A percentile compares a stretch with the other conserved stretches of the same genome.
Evolutionary conservation across 1,140 invertebrate genomes (phyloP).

Genomic region (Aphelenchoides fujianensis): DNA sequence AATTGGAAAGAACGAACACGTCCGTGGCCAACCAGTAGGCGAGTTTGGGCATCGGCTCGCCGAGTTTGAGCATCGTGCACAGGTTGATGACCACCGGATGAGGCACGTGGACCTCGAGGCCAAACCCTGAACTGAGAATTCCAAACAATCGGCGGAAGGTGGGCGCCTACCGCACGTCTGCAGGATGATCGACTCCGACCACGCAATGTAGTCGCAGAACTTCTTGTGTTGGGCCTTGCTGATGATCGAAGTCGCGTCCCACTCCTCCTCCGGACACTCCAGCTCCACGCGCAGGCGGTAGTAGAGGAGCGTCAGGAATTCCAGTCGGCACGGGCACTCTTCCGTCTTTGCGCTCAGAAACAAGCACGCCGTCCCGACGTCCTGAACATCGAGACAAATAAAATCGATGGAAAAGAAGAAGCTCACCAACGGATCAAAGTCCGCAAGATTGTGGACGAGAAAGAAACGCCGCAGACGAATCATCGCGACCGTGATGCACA

Average conservation of each 20-base stretch:
- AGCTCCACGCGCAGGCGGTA: constrained; percentile 22
- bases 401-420: too few species aligned
- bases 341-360: constrained; percentile 41
- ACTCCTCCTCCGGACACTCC: constrained; percentile 28
- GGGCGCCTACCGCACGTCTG: constrained; percentile 38
- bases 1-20: constrained; percentile 30
- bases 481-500: constrained; percentile 21
- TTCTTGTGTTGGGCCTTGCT: constrained; percentile 33
- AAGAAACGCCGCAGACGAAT: constrained; percentile 32
- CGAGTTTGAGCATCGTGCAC: not conserved
- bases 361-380: constrained; percentile 39
- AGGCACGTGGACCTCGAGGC: constrained; percentile 35
- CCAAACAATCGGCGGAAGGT: not conserved
- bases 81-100: constrained; percentile 41
- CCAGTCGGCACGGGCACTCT: constrained; percentile 43
- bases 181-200: constrained; percentile 41
- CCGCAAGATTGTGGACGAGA: constrained; percentile 28
- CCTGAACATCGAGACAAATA: too few species aligned
- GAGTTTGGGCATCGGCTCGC: constrained; percentile 18
- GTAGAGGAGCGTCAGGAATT: constrained; percentile 34
- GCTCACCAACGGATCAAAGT: constrained; percentile 41
- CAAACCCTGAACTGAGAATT: constrained; percentile 16
- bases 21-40: constrained; percentile 46
- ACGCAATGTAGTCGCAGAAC: constrained; percentile 42
- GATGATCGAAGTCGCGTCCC: constrained; percentile 21